Base-by-base conservation (phyloP, 2,113 vertebrate genomes). In the Chaetorhynchus papuensis region DNA sequence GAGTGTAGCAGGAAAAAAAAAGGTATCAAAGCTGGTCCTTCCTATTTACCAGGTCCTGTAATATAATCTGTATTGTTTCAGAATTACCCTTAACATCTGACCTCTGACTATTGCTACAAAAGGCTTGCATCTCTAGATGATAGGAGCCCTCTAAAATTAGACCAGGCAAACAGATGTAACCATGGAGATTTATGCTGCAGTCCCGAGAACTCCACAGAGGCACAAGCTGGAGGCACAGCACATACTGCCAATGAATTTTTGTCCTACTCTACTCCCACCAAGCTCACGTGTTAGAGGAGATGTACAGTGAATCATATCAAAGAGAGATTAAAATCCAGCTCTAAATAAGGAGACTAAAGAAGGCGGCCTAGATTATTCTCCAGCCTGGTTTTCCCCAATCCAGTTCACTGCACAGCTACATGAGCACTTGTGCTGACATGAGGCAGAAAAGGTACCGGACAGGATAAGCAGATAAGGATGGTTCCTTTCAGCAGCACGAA, bases 171-270 rank as follows among this genome's bases (percentile, higher is more conserved):
- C 59, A 90, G 59, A 89, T 70, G 87, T 90, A 95, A 94, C 95
- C 94, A 95, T 94, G 87, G 93, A 82, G 86, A 97, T 82, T 44
- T 21, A 84, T 49, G 57, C 83, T 83, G 72, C 83, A 89, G 45
- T 64, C 69, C 77, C 7, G 0, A 85, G 79, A 93, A 70, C 68
- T 80, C 70, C 2, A 18, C 90, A 87, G 61, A 93, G 82, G 70
- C 78, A 87, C 47, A 90, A 87, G 47, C 59, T 78, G 60, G 69
- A 95, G 81, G 66, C 68, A 90, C 31, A 65, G 41, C 66, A 76
- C 37, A 65, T 15, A 44, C 23, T 22, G 10, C 75, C 45, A 42
- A 59, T 42, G 57, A 72, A 77, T 61, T 91, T 84, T 41, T 72
- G 78, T 83, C 61, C 52, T 82, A 52, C 44, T 85, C 75, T 61